Evolutionary conservation across 2,888 invertebrate genomes (phyloP), one percentile per base, ranked within the genome.

Genomic region (Onthophagus sagittarius): DNA sequence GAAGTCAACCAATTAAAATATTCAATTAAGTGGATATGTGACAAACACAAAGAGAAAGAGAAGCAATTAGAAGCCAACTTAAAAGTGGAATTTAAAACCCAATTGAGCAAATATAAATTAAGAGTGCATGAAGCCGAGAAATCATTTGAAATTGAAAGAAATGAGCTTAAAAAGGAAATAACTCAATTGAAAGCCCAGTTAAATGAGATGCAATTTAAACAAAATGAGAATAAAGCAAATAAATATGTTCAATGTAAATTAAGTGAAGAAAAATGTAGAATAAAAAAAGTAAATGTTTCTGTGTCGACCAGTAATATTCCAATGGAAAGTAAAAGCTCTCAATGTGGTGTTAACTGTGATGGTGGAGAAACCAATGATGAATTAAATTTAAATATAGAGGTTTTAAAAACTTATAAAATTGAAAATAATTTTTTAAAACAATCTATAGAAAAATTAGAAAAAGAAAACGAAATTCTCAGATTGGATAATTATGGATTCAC

Each of bases 71-170:
- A 76, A 32, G 33, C 73, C 11, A 76, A 75, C 70, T 74, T 79
- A 63, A 74, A 77, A 69, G 74, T 75, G 15, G 80, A 81, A 73
- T 73, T 77, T 39, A 71, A 74, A 62, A 76, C 70, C 31, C 76
- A 79, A 73, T 74, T 78, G 62, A 76, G 78, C 15, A 78, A 79
- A 76, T 78, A 80, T 62, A 79, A 78, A 74, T 74, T 75, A 31
- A 79, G 78, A 73, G 71, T 79, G 33, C 62, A 71, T 1, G 74
- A 79, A 69, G 75, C 80, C 31, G 79, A 82, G 72, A 76, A 73
- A 32, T 74, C 77, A 14, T 77, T 80, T 33, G 79, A 79, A 14
- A 71, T 72, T 5, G 81, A 82, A 75, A 78, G 78, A 62, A 75
- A 75, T 23, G 78, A 77, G 62, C 72, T 80, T n/a, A 71, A 79